These are phyloP conservation scores for Smutsia gigantea DNA, from an alignment of 2,797 vertebrate genomes.

Conservation along the genomic window DNA sequence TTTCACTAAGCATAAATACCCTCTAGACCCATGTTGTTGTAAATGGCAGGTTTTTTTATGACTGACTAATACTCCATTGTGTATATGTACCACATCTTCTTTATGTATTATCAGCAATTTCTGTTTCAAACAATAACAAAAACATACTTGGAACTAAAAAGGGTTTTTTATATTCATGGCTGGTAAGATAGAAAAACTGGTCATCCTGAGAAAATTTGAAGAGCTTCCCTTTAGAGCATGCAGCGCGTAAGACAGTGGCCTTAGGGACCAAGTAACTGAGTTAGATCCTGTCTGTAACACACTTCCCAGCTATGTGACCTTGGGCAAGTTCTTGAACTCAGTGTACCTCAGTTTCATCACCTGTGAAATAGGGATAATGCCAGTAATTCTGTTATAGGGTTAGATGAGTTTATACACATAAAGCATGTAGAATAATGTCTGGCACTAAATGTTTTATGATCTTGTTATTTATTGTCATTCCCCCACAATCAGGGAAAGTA, in stretches of 20 bases:
- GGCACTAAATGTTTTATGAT: not conserved
- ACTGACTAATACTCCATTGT: too few species aligned
- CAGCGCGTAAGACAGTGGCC: not conserved
- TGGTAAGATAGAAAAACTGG: not conserved
- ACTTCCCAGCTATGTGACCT: conserved; percentile 46
- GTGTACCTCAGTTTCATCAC: conserved; percentile 46
- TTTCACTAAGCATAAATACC: too few species aligned
- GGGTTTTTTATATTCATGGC: not conserved
- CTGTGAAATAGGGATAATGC: conserved; percentile 58
- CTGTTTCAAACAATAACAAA: conserved; percentile 54
- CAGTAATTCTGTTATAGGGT: conserved; percentile 50
- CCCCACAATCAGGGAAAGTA: conserved; percentile 22
- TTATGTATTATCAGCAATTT: not conserved
- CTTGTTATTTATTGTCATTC: not conserved
- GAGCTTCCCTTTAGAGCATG: conserved; percentile 10
- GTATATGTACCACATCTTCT: too few species aligned
- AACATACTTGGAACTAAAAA: conserved; percentile 38
- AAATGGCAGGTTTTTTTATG: too few species aligned
- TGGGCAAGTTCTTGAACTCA: conserved; percentile 60
- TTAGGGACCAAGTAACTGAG: not conserved
- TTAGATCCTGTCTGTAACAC: conserved; percentile 46
- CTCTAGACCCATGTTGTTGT: too few species aligned
- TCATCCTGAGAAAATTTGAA: conserved; percentile 37
- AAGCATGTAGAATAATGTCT: conserved; percentile 23
- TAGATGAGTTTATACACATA: conserved; percentile 24